Evolutionary conservation across 2,888 invertebrate species (phyloP).

Genomic region (Dryobota labecula): DNA sequence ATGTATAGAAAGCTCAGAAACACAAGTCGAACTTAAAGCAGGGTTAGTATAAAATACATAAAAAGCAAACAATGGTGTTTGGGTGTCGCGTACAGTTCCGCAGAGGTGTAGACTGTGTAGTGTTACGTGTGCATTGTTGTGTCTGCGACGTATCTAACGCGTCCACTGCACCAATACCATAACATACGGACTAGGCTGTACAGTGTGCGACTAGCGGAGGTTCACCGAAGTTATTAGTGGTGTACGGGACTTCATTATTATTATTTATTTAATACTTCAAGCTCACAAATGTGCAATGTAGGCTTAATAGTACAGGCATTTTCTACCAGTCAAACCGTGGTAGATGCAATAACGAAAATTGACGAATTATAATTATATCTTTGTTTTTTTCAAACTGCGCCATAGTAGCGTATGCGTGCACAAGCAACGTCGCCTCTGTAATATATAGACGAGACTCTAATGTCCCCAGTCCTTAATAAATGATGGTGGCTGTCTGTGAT

Average conservation of each 20-base stretch:
- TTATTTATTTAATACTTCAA: neutral
- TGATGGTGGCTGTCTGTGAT: neutral
- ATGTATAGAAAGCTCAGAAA: conserved; percentile 29
- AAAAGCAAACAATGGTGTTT: conserved; percentile 74
- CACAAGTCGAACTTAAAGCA: conserved; percentile 29
- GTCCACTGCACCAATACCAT: conserved; percentile 55
- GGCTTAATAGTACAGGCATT: neutral
- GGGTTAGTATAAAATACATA: conserved; percentile 57
- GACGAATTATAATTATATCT: neutral
- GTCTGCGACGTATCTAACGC: conserved; percentile 70
- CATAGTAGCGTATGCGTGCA: neutral
- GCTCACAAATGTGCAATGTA: no score
- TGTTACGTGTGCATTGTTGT: conserved; percentile 70
- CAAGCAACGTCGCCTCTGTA: neutral
- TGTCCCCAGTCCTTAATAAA: neutral
- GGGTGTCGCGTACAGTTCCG: conserved; percentile 61
- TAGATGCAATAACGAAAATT: neutral
- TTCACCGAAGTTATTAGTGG: neutral
- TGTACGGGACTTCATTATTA: neutral
- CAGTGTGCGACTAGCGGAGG: conserved; percentile 23
- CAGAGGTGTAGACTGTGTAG: conserved; percentile 47
- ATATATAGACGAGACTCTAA: neutral
- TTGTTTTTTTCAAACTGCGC: neutral
- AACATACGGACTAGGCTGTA: conserved; percentile 41
- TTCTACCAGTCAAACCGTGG: neutral